These are phyloP conservation scores for Drosophila orena DNA, from an alignment of 1,140 invertebrate species.

Conservation along the genomic window DNA sequence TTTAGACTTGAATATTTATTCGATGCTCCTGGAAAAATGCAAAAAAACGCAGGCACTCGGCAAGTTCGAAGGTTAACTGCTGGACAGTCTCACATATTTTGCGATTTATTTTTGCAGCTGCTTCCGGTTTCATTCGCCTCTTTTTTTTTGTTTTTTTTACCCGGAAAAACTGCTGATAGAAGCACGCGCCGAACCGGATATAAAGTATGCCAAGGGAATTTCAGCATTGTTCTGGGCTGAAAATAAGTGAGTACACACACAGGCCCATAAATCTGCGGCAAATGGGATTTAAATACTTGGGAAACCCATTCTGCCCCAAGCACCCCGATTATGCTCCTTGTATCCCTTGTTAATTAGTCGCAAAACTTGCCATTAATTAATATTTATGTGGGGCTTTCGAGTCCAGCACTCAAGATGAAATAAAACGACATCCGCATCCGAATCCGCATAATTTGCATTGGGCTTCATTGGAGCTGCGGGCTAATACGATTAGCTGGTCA, in stretches of 20 bases:
- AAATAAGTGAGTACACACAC: conserved; percentile 29
- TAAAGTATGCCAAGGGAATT: conserved; percentile 25
- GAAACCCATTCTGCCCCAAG: conserved; percentile 1
- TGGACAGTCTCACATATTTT: conserved; percentile 51
- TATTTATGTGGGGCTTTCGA: conserved; percentile 50
- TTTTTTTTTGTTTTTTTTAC: neutral
- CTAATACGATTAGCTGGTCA: conserved; percentile 70
- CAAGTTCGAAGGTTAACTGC: conserved; percentile 49
- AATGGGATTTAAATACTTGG: conserved; percentile 43
- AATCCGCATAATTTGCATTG: conserved; percentile 46
- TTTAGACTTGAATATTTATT: conserved; percentile 71
- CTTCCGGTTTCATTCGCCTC: conserved; percentile 21
- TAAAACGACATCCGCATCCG: conserved; percentile 39
- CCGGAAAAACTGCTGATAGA: conserved; percentile 21
- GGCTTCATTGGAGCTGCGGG: conserved; percentile 51
- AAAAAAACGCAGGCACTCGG: conserved; percentile 18
- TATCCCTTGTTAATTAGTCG: conserved; percentile 43
- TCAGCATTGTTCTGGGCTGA: conserved; percentile 6
- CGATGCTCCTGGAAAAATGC: conserved; percentile 61
- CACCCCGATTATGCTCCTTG: conserved; percentile 4
- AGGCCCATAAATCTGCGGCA: conserved; percentile 37
- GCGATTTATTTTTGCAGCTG: conserved; percentile 50
- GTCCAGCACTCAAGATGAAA: conserved; percentile 46
- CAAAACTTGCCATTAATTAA: conserved; percentile 62
- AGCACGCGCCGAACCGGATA: conserved; percentile 34